Conservation (phyloP, 2,113 vertebrate genomes). For the Xiphophorus maculatus region DNA sequence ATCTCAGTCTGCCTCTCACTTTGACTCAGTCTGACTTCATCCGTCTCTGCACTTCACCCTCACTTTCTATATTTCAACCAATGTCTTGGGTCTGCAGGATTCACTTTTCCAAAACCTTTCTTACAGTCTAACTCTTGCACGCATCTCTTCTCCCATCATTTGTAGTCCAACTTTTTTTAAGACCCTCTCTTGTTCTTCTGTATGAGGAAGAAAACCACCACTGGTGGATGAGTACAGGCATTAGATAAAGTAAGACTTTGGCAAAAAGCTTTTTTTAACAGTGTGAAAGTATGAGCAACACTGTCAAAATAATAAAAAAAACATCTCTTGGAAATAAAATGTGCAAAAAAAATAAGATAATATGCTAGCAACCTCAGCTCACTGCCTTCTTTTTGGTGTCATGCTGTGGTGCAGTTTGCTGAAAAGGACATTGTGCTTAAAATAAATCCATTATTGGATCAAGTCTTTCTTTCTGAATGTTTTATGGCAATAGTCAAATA, state of each 20-base stretch:
- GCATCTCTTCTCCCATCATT: slow-evolving; percentile 9
- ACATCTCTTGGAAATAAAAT: slow-evolving; percentile 59
- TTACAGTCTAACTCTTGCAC: not conserved
- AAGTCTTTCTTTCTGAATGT: too few relatives aligned
- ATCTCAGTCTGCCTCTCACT: slow-evolving; percentile 51
- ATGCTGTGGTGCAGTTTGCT: slow-evolving; percentile 43
- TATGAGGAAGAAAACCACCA: slow-evolving; percentile 1
- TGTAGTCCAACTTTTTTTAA: slow-evolving; percentile 10
- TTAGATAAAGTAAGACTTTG: slow-evolving; percentile 20
- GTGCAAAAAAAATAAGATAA: slow-evolving; percentile 4
- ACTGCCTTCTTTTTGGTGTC: slow-evolving; percentile 43
- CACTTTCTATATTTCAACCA: slow-evolving; percentile 4
- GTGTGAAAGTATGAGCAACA: too few relatives aligned
- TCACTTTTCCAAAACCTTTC: slow-evolving; percentile 27
- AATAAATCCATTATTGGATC: too few relatives aligned
- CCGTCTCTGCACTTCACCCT: slow-evolving; percentile 2
- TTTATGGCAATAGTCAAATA: too few relatives aligned
- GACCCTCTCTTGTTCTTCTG: not conserved
- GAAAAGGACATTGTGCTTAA: slow-evolving; percentile 32
- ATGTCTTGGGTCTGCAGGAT: too few relatives aligned
- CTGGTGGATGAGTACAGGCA: slow-evolving; percentile 15
- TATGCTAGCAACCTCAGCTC: slow-evolving; percentile 40
- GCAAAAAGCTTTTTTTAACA: slow-evolving; percentile 19
- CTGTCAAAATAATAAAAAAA: too few relatives aligned
- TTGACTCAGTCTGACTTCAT: slow-evolving; percentile 24